phyloP scores from a whole-genome alignment of 2,797 vertebrate species.

The Manis pentadactyla region DNA sequence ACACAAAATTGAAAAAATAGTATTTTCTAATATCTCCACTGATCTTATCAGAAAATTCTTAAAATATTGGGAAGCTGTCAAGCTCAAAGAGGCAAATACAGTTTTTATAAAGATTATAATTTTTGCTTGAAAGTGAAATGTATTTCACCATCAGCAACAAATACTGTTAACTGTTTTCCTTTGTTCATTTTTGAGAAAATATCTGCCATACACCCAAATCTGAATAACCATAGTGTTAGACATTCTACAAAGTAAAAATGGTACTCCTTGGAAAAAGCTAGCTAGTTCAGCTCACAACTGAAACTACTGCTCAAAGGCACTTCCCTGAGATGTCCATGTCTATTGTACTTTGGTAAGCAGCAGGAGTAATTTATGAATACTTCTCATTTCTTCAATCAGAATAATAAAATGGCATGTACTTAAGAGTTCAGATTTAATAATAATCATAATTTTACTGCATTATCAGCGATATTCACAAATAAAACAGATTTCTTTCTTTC shows the following conservation, averaged over 20 bases:
- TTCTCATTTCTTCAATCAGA: not conserved
- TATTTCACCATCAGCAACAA: not conserved
- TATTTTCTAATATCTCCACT: not conserved
- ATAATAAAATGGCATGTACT: not conserved
- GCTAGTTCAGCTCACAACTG: not conserved
- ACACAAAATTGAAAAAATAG: not conserved
- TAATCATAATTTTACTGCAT: not conserved
- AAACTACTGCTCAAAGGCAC: not conserved
- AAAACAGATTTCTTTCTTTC: not conserved
- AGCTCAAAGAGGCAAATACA: not conserved
- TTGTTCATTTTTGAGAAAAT: not conserved
- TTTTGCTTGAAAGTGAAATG: not conserved
- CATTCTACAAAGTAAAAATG: not conserved
- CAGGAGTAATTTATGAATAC: not conserved
- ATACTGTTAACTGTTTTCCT: not conserved
- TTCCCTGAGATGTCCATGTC: not conserved
- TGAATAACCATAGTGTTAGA: not conserved
- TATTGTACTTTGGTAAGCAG: too few species aligned
- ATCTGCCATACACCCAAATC: not conserved
- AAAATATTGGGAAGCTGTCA: not conserved
- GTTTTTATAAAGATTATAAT: not conserved
- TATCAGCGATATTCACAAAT: not conserved
- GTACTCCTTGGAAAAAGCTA: not conserved
- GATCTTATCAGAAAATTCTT: not conserved
- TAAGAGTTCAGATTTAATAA: not conserved